Conservation (phyloP, 2,797 vertebrate species). For the Pangasius djambal region DNA sequence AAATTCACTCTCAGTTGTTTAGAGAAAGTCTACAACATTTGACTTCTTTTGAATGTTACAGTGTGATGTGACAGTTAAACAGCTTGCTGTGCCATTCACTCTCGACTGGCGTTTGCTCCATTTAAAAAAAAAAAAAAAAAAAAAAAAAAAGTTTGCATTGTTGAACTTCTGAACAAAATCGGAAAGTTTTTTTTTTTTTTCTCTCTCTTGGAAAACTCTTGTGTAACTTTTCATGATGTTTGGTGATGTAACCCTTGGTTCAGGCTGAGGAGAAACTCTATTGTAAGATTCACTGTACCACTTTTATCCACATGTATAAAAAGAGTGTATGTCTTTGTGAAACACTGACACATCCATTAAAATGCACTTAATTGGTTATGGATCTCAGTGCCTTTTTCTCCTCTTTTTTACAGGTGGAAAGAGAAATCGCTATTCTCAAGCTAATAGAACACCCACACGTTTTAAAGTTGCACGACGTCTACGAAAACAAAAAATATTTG, state of each 20-base stretch:
- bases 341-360: not conserved
- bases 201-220: constrained; percentile 7
- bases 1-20: not conserved
- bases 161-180: constrained; percentile 10
- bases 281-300: not conserved
- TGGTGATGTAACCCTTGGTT: constrained; percentile 34
- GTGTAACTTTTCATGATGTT: constrained; percentile 17
- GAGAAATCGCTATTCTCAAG: constrained; percentile 97
- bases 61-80: constrained; percentile 21
- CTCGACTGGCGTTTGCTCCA: not conserved
- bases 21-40: not conserved
- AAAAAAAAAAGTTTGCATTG: constrained; percentile 2
- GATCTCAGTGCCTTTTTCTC: constrained; percentile 29
- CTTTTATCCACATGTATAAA: not conserved
- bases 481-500: constrained; percentile 99
- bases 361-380: not conserved
- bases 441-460: constrained; percentile 97
- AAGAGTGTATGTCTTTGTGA: not conserved
- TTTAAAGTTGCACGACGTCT: constrained; percentile 97
- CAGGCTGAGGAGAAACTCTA: constrained; percentile 1
- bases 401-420: constrained; percentile 86
- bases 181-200: not conserved
- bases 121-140: not conserved
- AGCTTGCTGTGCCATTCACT: not conserved
- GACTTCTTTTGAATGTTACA: not conserved